These are phyloP conservation scores for Aphelinus certus DNA, from an alignment of 1,140 invertebrate species.

Conservation along the genomic window DNA sequence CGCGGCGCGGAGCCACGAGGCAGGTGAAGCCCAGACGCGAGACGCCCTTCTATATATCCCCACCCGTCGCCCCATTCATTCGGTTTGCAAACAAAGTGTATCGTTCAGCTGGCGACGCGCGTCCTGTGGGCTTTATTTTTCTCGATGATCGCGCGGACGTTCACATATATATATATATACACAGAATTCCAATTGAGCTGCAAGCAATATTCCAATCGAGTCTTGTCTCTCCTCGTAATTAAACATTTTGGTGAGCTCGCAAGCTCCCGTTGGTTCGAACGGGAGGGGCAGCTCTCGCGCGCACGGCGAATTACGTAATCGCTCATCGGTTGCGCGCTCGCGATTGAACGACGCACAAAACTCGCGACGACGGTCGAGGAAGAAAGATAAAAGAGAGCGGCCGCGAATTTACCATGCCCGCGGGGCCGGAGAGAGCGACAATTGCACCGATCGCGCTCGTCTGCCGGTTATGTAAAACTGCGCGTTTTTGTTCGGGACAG, in stretches of 20 bases:
- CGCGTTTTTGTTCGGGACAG: slow-evolving; percentile 9
- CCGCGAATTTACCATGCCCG: too few species aligned
- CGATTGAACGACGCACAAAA: too few species aligned
- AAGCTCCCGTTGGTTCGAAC: neutral
- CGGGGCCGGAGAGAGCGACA: too few species aligned
- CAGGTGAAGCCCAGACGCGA: too few species aligned
- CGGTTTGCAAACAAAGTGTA: neutral
- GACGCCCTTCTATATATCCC: neutral
- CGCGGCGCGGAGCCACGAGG: neutral
- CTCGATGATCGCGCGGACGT: neutral
- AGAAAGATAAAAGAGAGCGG: too few species aligned
- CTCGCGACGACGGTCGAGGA: too few species aligned
- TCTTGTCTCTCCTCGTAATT: slow-evolving; percentile 23
- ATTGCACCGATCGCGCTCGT: too few species aligned
- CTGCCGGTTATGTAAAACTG: slow-evolving; percentile 19
- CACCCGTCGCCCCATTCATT: neutral
- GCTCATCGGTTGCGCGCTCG: too few species aligned
- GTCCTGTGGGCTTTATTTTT: neutral
- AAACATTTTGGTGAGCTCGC: neutral
- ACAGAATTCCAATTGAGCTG: neutral
- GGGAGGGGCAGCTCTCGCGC: neutral
- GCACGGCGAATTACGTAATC: neutral
- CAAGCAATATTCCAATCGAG: slow-evolving; percentile 37
- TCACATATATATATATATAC: too few species aligned
- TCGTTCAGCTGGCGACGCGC: neutral